Conservation (phyloP, 1,140 invertebrate species). For the Drosophila obscura region DNA sequence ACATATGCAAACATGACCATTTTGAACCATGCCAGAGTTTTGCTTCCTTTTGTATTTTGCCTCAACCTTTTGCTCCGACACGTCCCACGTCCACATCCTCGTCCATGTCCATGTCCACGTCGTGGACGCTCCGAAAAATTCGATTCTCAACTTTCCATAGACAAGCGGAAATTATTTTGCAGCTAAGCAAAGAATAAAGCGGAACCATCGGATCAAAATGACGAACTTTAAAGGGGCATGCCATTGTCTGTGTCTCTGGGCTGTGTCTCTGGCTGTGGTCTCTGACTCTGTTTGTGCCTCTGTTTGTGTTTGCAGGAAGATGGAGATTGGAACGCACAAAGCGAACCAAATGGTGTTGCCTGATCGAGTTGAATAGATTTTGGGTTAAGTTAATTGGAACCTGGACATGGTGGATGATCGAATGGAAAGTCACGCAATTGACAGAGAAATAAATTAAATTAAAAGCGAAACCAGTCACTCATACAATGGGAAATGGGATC, state of each 20-base stretch:
- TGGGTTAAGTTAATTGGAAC: too few relatives aligned
- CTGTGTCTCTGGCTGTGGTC: too few relatives aligned
- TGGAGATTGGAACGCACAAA: neutral
- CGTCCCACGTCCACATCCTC: neutral
- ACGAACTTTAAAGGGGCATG: conserved; percentile 12
- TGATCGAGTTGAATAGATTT: too few relatives aligned
- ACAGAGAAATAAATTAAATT: too few relatives aligned
- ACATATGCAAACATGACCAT: conserved; percentile 80
- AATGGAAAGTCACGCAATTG: too few relatives aligned
- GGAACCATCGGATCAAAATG: conserved; percentile 22
- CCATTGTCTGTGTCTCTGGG: conserved; percentile 6
- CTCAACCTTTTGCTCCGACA: neutral
- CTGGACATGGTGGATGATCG: too few relatives aligned
- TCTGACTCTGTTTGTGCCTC: conserved; percentile 5
- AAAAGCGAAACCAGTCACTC: too few relatives aligned
- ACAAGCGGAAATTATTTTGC: conserved; percentile 78
- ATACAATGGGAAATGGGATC: too few relatives aligned
- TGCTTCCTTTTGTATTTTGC: conserved; percentile 4
- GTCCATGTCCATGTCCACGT: conserved; percentile 5
- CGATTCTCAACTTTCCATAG: conserved; percentile 59
- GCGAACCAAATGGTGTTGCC: too few relatives aligned
- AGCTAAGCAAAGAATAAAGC: conserved; percentile 49
- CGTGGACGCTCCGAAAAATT: conserved; percentile 48
- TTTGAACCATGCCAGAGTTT: conserved; percentile 41
- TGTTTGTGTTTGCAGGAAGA: too few relatives aligned